Conservation (phyloP, 1,140 invertebrate genomes). For the Planococcus citri region DNA sequence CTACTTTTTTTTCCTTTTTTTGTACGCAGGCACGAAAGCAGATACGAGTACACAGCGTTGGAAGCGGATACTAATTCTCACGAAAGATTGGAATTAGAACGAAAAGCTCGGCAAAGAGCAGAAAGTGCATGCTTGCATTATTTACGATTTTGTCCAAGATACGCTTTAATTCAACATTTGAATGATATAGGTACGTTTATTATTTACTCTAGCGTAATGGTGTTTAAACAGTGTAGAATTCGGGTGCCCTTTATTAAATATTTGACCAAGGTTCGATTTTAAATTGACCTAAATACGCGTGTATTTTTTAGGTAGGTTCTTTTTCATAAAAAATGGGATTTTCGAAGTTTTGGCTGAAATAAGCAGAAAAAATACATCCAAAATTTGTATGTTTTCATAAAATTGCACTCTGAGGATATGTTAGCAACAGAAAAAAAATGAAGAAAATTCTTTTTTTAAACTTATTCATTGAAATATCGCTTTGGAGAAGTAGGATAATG, state of each 20-base stretch:
- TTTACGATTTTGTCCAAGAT: conserved; percentile 49
- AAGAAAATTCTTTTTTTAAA: too few species aligned
- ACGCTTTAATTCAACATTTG: conserved; percentile 59
- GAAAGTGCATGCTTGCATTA: conserved; percentile 51
- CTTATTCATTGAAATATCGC: too few species aligned
- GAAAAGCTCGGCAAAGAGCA: conserved; percentile 46
- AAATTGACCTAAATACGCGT: too few species aligned
- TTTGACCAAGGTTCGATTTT: too few species aligned
- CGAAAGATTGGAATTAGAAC: conserved; percentile 50
- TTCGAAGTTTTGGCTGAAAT: too few species aligned
- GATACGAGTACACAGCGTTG: conserved; percentile 55
- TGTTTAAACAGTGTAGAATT: not conserved
- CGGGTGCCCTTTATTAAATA: not conserved
- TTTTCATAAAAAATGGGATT: too few species aligned
- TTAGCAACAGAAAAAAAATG: too few species aligned
- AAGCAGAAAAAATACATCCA: too few species aligned
- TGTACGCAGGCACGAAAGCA: conserved; percentile 38
- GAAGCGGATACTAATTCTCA: conserved; percentile 40
- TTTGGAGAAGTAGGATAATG: too few species aligned
- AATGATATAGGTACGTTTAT: conserved; percentile 54
- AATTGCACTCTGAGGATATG: too few species aligned
- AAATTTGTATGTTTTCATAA: too few species aligned
- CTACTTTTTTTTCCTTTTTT: not conserved
- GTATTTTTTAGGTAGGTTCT: too few species aligned
- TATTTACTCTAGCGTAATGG: not conserved